Base-by-base conservation (phyloP, 2,888 invertebrate genomes). In the Apodemia duryi region DNA sequence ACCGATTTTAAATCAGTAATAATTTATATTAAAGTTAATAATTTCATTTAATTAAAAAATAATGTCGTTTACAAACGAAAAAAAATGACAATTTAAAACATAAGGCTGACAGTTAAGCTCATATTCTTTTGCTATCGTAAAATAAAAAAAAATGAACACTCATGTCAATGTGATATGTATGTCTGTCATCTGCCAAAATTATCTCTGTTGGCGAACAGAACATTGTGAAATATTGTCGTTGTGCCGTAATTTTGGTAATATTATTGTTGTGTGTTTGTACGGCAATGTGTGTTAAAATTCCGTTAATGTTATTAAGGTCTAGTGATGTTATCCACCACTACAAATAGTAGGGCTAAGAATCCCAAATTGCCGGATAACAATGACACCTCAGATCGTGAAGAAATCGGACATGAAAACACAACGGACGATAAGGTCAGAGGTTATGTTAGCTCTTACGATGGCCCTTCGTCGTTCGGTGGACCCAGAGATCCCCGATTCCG, bases 281-380 rank as follows among this genome's bases (percentile, higher is more conserved):
- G 87, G 86, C 86, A 87, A 91, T 91, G 90, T 87, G 85, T 86
- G 82, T 78, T 84, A 77, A 77, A 76, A 86, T 75, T 78, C 75
- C 75, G 77, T 75, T 79, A 72, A 75, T 78, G 70, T 77, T 75
- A 74, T 77, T 80, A 80, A 81, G 79, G 82, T 82, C 75, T 81
- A 86, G 94, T 94, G 87, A 95, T 95, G 94, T 86, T 94, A 93
- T 93, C 94, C 84, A 94, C 94, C 85, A 94, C 92, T 85, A 86
- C 93, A 84, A 89, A 91, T 83, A 94, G 90, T 88, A 94, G 94
- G 92, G 89, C 93, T 73, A 94, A 93, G 91, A 93, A 93, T 88
- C 87, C 92, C 63, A 94, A 93, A 83, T 88, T 90, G 75, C 82
- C 91, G 78, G 91, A 92, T 72, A 88, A 86, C 77, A 82, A 88